Evolutionary conservation across 2,888 invertebrate species (phyloP), one percentile per base, ranked within the genome.

Genomic region (Nesidiocoris tenuis): DNA sequence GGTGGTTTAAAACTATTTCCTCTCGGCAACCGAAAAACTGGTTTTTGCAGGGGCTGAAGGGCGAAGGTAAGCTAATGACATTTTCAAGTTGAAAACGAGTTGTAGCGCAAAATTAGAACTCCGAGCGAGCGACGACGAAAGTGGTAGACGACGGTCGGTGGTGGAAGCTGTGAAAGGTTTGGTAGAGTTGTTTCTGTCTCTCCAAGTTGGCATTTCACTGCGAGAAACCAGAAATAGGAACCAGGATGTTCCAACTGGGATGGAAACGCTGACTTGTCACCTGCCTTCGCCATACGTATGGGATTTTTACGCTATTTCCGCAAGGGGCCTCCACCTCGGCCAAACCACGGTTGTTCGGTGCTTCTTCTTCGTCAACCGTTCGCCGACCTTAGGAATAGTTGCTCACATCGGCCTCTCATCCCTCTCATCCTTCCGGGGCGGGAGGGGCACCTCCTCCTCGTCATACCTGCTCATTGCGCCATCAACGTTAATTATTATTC

Each of bases 61-160:
- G 39, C 5, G 39, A 39, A 39, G 39, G 39, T 39, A 56, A 23
- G 23, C 70, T 70, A 72, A 72, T 25, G 72, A 72, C 72, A 72
- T 72, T 72, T 72, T 68, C 63, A 75, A 75, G 75, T 75, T 75
- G 39, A 61, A 68, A 75, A 75, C 75, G 75, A 75, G 75, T 68
- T 75, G 75, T 70, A 19, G 75, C 63, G 68, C 39, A 61, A 75
- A 75, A 75, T 67, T 68, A 68, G 68, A 55, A 64, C 56, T 39
- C 5, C 39, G 39, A 3, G 39, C 39, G 39, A 39, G 39, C 39
- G 39, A 39, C 39, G 39, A 12, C 39, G 39, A 39, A 39, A 39
- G 39, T 39, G 39, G 39, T 39, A 57, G 39, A 39, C 39, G 39
- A 7, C 5, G 39, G 12, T 12, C 12, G 39, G 39, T 39, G 39